phyloP scores from a whole-genome alignment of 1,140 invertebrate species.

The Papilio aristodemus region DNA sequence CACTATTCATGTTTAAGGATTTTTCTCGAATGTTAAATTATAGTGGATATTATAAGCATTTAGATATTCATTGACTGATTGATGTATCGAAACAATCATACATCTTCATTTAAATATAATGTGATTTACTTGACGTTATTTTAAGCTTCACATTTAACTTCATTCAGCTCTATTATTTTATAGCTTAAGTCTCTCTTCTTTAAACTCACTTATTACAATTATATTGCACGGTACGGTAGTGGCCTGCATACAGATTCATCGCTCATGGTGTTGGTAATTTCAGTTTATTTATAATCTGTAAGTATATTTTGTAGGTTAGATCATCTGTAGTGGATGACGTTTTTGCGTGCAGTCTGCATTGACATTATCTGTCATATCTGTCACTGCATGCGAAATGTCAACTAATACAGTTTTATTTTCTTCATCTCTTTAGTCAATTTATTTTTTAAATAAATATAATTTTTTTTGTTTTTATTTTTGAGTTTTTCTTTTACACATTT shows the following conservation, averaged over 20 bases:
- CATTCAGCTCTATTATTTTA: conserved; percentile 56
- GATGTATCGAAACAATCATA: conserved; percentile 51
- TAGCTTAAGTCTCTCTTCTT: conserved; percentile 46
- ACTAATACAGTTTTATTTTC: conserved; percentile 26
- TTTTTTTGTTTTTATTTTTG: conserved; percentile 45
- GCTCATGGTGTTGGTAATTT: conserved; percentile 51
- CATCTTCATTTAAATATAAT: conserved; percentile 36
- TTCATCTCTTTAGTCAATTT: conserved; percentile 26
- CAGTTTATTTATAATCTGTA: conserved; percentile 46
- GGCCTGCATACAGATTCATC: conserved; percentile 59
- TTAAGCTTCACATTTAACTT: conserved; percentile 46
- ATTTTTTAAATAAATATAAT: conserved; percentile 31
- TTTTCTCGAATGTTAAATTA: conserved; percentile 55
- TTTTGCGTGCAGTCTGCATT: conserved; percentile 19
- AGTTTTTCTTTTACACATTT: conserved; percentile 54
- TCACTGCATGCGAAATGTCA: conserved; percentile 44
- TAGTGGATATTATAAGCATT: conserved; percentile 69
- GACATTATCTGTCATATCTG: conserved; percentile 33
- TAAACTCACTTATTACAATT: conserved; percentile 39
- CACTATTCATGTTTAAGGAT: conserved; percentile 55
- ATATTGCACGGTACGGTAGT: conserved; percentile 66
- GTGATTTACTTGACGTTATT: conserved; percentile 48
- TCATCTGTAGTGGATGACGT: conserved; percentile 21
- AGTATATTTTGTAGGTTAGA: conserved; percentile 29
- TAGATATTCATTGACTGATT: conserved; percentile 68